A percentile compares a stretch with the other conserved stretches of the same genome.
These are phyloP conservation scores for Moxostoma hubbsi DNA, from an alignment of 2,797 vertebrate species.

Conservation along the genomic window DNA sequence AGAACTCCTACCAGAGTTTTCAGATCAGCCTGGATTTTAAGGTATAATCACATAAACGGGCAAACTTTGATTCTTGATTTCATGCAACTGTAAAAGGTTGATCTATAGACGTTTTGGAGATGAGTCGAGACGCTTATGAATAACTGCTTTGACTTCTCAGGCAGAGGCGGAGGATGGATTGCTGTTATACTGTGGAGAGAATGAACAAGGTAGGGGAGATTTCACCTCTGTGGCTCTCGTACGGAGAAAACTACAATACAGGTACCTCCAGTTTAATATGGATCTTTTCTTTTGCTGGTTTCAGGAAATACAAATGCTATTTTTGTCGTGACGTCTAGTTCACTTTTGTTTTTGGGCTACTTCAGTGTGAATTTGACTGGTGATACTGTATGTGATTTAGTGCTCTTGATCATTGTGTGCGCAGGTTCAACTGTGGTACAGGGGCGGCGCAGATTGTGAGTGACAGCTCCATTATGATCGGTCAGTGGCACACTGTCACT, in stretches of 20 bases:
- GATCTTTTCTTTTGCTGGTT: no score
- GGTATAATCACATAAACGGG: slow-evolving; percentile 73
- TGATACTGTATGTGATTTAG: neutral
- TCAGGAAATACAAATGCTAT: neutral
- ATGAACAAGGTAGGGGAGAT: slow-evolving; percentile 88
- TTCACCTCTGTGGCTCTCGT: slow-evolving; percentile 89
- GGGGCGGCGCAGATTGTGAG: slow-evolving; percentile 85
- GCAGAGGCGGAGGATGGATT: slow-evolving; percentile 88
- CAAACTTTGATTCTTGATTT: neutral
- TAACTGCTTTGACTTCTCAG: slow-evolving; percentile 67
- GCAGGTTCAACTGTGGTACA: slow-evolving; percentile 95
- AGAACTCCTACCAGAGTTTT: slow-evolving; percentile 93
- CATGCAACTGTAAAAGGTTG: neutral
- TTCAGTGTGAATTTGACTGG: neutral
- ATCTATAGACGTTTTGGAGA: neutral
- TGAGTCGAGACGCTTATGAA: neutral
- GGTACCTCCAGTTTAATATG: slow-evolving; percentile 69
- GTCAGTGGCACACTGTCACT: slow-evolving; percentile 85
- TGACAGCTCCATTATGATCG: slow-evolving; percentile 82
- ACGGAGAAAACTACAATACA: slow-evolving; percentile 87
- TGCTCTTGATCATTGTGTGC: neutral
- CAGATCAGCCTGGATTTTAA: slow-evolving; percentile 93
- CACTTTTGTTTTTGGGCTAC: neutral
- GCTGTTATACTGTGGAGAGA: slow-evolving; percentile 93
- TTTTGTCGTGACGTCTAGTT: neutral